phyloP scores from a whole-genome alignment of 2,888 invertebrate species.

The Poecilus cupreus region DNA sequence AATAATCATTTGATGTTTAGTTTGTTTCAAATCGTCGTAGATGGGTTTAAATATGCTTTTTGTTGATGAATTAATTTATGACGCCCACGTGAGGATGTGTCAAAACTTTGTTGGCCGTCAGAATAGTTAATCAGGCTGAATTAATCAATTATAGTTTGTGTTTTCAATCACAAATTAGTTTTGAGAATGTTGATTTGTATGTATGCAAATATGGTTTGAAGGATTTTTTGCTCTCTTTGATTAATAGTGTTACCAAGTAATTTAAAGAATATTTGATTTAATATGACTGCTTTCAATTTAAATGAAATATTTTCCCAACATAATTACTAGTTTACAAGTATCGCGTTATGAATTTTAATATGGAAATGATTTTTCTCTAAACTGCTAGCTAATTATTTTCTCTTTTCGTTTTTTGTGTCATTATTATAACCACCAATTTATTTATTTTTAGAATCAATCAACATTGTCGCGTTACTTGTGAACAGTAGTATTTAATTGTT shows the following conservation, averaged over 20 bases:
- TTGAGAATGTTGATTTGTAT: background rate
- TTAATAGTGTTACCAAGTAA: background rate
- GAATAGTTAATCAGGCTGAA: conserved; percentile 11
- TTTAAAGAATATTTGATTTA: conserved; percentile 3
- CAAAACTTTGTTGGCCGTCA: background rate
- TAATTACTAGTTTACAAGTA: background rate
- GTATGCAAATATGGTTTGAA: conserved; percentile 1
- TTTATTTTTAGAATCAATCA: background rate
- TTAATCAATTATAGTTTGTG: conserved; percentile 10
- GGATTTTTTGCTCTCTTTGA: background rate
- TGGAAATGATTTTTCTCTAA: background rate
- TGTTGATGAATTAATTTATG: conserved; percentile 1
- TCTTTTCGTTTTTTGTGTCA: background rate
- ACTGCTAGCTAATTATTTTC: background rate
- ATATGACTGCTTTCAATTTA: background rate
- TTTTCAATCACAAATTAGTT: background rate
- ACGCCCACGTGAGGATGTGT: background rate
- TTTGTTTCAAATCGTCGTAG: background rate
- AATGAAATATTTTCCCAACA: background rate
- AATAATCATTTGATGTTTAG: background rate
- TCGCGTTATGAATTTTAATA: background rate
- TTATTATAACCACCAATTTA: background rate
- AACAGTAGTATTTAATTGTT: conserved; percentile 7
- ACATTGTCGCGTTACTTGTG: background rate
- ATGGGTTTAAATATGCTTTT: background rate